These are phyloP conservation scores for Caranx melampygus DNA, from an alignment of 2,113 vertebrate species.

Conservation along the genomic window DNA sequence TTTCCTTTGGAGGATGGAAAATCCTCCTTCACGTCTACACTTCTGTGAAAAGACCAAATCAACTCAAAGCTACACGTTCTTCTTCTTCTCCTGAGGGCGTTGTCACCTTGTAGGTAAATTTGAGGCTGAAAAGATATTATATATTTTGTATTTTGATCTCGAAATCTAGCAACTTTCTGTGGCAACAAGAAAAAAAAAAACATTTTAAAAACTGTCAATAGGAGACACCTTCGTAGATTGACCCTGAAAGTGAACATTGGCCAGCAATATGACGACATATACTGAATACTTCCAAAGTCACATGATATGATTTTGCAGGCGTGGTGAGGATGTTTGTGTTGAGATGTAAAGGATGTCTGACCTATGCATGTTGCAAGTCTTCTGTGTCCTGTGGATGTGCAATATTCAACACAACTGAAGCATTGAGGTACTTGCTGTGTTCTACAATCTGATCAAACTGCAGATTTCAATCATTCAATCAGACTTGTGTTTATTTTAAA, in stretches of 20 bases:
- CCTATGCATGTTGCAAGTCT: slow-evolving; percentile 64
- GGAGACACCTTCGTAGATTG: slow-evolving; percentile 1
- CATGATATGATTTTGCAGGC: slow-evolving; percentile 11
- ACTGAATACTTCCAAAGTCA: slow-evolving; percentile 39
- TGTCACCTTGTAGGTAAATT: background rate
- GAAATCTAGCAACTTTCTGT: slow-evolving; percentile 17
- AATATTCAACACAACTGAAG: slow-evolving; percentile 46
- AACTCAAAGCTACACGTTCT: background rate
- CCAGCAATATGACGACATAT: slow-evolving; percentile 35
- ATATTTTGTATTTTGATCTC: slow-evolving; percentile 39
- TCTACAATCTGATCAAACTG: slow-evolving; percentile 35
- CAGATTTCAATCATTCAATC: slow-evolving; percentile 44
- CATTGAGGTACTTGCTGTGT: slow-evolving; percentile 30
- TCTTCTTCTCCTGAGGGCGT: slow-evolving; percentile 3
- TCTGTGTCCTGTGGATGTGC: slow-evolving; percentile 61
- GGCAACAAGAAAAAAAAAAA: background rate
- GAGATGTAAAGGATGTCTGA: slow-evolving; percentile 52
- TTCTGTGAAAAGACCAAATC: slow-evolving; percentile 9
- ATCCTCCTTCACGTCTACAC: slow-evolving; percentile 28
- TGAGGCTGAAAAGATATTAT: slow-evolving; percentile 32
- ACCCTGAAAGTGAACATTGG: slow-evolving; percentile 8
- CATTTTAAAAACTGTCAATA: slow-evolving; percentile 10
- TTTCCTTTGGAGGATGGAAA: slow-evolving; percentile 43
- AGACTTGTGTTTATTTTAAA: slow-evolving; percentile 61
- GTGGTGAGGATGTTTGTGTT: slow-evolving; percentile 22